Conservation (phyloP, 2,797 vertebrate species). For the Neoniphon sammara region DNA sequence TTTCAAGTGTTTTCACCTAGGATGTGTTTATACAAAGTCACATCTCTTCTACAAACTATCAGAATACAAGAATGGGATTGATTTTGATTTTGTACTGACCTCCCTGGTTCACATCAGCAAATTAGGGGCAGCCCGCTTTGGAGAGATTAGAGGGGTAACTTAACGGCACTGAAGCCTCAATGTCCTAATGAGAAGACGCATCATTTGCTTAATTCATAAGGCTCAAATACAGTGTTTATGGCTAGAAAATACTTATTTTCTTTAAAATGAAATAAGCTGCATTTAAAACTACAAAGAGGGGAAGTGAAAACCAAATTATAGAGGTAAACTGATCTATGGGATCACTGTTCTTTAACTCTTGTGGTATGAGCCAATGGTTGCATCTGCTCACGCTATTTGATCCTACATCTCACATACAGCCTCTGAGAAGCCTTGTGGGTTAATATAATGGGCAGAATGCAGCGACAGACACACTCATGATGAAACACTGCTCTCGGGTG, state of each 20-base stretch:
- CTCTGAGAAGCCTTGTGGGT: not conserved
- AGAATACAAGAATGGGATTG: not conserved
- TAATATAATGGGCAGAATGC: not conserved
- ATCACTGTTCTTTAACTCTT: not conserved
- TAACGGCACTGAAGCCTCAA: not conserved
- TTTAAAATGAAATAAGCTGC: not conserved
- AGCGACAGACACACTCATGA: not conserved
- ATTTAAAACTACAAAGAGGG: not conserved
- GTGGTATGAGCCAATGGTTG: not conserved
- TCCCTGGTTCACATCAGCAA: not conserved
- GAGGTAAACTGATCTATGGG: not conserved
- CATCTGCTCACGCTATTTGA: not conserved
- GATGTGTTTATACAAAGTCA: not conserved
- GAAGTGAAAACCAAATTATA: not conserved
- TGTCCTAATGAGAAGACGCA: not conserved
- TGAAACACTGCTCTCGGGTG: not conserved
- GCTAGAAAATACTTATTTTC: not conserved
- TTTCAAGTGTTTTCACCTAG: not conserved
- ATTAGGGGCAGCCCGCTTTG: not conserved
- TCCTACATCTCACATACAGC: not conserved
- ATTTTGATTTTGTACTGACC: not conserved
- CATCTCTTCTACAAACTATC: not conserved
- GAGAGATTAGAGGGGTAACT: not conserved
- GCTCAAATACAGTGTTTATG: not conserved
- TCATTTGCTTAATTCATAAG: slow-evolving; percentile 24